Evolutionary conservation across 2,888 invertebrate genomes (phyloP).

Genomic region (Tipula helvola): DNA sequence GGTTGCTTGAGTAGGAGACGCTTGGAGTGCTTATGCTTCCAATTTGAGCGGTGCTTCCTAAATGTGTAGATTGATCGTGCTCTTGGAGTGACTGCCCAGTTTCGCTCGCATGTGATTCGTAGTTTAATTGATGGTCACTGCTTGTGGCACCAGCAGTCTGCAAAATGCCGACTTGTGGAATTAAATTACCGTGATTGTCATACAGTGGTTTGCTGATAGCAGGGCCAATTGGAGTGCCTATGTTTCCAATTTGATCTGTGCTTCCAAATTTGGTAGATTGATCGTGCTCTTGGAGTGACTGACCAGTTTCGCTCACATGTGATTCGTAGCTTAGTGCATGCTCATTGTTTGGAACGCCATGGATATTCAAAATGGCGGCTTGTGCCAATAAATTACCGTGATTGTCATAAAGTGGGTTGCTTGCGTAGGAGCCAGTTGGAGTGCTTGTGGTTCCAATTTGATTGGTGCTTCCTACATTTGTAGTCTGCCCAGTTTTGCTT

Average conservation of each 20-base stretch:
- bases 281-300: neutral
- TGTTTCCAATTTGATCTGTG: neutral
- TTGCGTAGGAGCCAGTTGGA: neutral
- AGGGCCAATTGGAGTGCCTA: neutral
- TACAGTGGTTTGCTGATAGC: neutral
- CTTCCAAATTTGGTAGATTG: neutral
- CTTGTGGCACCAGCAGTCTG: neutral
- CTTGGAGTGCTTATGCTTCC: neutral
- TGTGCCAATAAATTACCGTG: neutral
- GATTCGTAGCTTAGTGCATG: neutral
- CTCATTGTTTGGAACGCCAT: neutral
- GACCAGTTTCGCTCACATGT: neutral
- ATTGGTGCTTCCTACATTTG: neutral
- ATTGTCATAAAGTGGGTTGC: neutral
- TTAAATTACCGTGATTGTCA: too few relatives aligned
- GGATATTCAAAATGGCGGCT: neutral
- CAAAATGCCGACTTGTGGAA: too few relatives aligned
- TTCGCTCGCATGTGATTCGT: neutral
- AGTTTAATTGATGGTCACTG: neutral
- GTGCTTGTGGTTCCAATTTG: neutral
- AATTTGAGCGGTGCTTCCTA: neutral
- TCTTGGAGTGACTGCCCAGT: neutral
- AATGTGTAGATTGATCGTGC: neutral
- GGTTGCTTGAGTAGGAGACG: neutral
- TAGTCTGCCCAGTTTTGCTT: neutral